A percentile compares a stretch with the other conserved stretches of the same genome.
These are phyloP conservation scores for Amorpha juglandis DNA, from an alignment of 2,888 invertebrate genomes.

Conservation along the genomic window DNA sequence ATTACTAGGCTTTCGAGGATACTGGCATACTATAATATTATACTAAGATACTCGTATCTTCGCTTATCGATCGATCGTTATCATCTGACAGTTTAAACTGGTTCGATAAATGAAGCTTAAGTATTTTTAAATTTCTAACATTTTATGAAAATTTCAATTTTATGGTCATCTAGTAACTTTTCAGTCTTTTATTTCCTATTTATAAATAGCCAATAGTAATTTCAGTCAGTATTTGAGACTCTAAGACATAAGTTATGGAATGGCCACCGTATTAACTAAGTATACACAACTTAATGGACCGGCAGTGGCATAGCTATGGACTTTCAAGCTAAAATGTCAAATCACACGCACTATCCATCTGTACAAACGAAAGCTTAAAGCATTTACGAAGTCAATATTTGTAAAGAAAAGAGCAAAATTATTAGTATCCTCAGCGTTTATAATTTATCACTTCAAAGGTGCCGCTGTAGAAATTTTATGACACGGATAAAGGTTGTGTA, in stretches of 20 bases:
- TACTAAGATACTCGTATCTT: no score
- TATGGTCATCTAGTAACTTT: no score
- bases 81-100: no score
- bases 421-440: slow-evolving; percentile 6
- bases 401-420: slow-evolving; percentile 21
- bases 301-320: neutral
- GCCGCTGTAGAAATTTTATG: slow-evolving; percentile 13
- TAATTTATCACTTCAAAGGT: slow-evolving; percentile 19
- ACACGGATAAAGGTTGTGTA: slow-evolving; percentile 3
- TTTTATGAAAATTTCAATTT: no score
- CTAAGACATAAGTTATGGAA: neutral
- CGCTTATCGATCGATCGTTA: no score
- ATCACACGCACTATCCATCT: slow-evolving; percentile 2
- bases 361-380: slow-evolving; percentile 5
- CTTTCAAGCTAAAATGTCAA: neutral
- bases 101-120: no score
- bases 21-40: no score
- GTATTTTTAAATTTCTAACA: no score
- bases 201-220: no score
- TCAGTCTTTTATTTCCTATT: no score
- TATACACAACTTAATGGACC: neutral
- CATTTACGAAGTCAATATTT: slow-evolving; percentile 19
- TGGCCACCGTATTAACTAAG: neutral
- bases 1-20: no score
- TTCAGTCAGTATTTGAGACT: neutral